A percentile compares a stretch with the other conserved stretches of the same genome.
Conservation (phyloP, 2,113 vertebrate genomes). For the Cynocephalus volans region DNA sequence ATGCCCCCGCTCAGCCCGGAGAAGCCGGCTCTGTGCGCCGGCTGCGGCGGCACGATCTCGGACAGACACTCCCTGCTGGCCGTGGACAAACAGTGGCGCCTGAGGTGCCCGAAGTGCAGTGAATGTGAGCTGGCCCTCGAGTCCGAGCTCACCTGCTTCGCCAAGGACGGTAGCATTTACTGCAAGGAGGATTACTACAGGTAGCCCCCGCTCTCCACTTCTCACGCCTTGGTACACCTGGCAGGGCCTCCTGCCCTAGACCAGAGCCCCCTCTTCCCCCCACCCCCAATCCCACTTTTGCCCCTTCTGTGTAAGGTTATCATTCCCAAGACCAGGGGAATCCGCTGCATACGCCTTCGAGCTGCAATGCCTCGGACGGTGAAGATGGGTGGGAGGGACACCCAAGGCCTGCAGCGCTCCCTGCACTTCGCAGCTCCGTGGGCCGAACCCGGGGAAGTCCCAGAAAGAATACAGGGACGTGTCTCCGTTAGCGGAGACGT, state of each 20-base stretch:
- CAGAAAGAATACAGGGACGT: accelerated
- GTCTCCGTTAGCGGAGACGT: neutral
- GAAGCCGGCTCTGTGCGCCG: too few species aligned
- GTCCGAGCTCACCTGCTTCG: too few species aligned
- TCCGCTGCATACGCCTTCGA: neutral
- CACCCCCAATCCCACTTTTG: too few species aligned
- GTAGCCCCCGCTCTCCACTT: slow-evolving; percentile 86
- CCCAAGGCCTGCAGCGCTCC: neutral
- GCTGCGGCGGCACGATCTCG: too few species aligned
- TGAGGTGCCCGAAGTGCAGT: too few species aligned
- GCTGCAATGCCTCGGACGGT: accelerated
- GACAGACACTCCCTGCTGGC: too few species aligned
- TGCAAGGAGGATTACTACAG: slow-evolving; percentile 99
- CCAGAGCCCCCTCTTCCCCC: neutral
- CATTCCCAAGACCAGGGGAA: neutral
- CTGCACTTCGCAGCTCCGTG: accelerated
- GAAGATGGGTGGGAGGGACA: neutral
- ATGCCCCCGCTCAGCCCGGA: too few species aligned
- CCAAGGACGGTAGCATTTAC: slow-evolving; percentile 99
- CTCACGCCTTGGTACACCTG: neutral
- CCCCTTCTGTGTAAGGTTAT: neutral
- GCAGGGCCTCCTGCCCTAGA: neutral
- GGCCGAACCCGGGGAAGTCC: too few species aligned
- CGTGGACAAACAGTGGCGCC: too few species aligned
- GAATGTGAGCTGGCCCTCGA: too few species aligned